Evolutionary conservation across 1,140 invertebrate species (phyloP).

Genomic region (Trachymyrmex septentrionalis): DNA sequence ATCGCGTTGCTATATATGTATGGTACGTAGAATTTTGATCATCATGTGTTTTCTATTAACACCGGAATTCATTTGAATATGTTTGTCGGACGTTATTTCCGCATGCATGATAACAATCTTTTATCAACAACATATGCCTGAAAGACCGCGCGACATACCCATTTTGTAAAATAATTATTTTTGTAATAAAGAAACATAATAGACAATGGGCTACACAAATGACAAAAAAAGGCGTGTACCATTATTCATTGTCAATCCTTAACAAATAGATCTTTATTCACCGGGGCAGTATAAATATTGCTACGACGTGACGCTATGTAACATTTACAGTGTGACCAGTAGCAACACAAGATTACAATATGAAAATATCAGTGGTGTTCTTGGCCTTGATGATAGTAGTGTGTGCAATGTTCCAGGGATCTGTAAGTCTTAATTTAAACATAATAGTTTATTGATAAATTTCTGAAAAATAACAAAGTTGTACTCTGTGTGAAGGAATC

Average conservation of each 20-base stretch:
- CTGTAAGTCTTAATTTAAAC: slow-evolving; percentile 18
- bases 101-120: not conserved
- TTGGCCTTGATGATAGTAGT: slow-evolving; percentile 67
- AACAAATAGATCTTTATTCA: slow-evolving; percentile 21
- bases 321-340: not conserved
- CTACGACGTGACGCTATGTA: not conserved
- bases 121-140: not conserved
- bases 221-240: slow-evolving; percentile 22
- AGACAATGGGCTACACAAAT: not conserved
- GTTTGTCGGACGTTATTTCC: not conserved
- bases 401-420: slow-evolving; percentile 56
- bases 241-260: slow-evolving; percentile 52
- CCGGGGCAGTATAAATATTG: slow-evolving; percentile 59
- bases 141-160: not conserved
- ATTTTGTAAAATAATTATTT: slow-evolving; percentile 1
- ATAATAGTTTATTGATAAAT: not conserved
- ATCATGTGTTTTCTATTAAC: no score
- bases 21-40: not conserved
- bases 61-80: no score
- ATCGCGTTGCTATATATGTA: not conserved
- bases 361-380: slow-evolving; percentile 51
- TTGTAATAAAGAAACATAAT: not conserved
- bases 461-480: not conserved
- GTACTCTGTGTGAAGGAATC: not conserved
- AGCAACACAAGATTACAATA: slow-evolving; percentile 23